phyloP scores from a whole-genome alignment of 1,140 invertebrate species.

The Orius insidiosus region DNA sequence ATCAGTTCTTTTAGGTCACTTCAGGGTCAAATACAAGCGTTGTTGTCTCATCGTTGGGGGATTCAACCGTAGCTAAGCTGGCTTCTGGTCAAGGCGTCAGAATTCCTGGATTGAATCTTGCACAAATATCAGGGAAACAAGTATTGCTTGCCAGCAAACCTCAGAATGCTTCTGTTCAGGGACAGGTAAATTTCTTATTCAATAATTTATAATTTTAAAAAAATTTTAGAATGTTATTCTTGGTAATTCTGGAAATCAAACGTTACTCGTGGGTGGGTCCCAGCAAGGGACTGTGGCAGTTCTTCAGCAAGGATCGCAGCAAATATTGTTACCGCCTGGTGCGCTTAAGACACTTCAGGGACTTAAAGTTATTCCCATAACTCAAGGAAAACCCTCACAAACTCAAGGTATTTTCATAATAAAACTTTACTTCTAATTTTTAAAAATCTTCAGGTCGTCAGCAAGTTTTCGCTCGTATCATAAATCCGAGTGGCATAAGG shows the following conservation, averaged over 20 bases:
- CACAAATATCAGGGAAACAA: constrained; percentile 43
- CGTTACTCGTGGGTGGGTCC: constrained; percentile 18
- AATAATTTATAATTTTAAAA: too few species aligned
- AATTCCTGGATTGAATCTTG: constrained; percentile 29
- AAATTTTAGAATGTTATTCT: constrained; percentile 37
- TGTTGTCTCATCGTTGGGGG: constrained; percentile 4
- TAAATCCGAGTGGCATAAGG: constrained; percentile 16
- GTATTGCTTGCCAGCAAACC: constrained; percentile 37
- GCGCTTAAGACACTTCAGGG: constrained; percentile 50
- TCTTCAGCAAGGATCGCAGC: constrained; percentile 27
- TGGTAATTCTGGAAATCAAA: constrained; percentile 27
- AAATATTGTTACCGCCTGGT: constrained; percentile 35
- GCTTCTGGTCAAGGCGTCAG: constrained; percentile 24
- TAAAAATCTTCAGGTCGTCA: constrained; percentile 11
- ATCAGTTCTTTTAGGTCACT: background rate
- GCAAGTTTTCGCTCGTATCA: constrained; percentile 16
- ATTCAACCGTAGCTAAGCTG: constrained; percentile 17
- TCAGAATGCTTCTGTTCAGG: constrained; percentile 13
- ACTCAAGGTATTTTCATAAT: background rate
- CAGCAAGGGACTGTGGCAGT: constrained; percentile 18
- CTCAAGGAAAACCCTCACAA: constrained; percentile 22
- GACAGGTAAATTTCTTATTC: constrained; percentile 15
- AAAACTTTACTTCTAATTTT: background rate
- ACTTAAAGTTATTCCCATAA: constrained; percentile 43
- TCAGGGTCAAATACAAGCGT: background rate